phyloP scores from a whole-genome alignment of 2,888 invertebrate genomes.

The Tipula vernalis region DNA sequence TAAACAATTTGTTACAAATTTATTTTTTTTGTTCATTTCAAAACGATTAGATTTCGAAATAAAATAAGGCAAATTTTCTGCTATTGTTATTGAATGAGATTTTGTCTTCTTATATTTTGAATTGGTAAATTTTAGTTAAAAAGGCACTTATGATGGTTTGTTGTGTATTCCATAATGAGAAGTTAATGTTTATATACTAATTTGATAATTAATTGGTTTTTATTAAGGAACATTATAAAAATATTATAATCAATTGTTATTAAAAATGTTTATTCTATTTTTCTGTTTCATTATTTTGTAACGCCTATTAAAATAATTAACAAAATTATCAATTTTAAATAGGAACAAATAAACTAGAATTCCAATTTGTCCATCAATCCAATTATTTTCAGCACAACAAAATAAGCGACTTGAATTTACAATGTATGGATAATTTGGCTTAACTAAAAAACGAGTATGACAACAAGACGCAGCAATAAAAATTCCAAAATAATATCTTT shows the following conservation, averaged over 20 bases:
- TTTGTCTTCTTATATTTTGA: not conserved
- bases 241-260: not conserved
- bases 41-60: too few relatives aligned
- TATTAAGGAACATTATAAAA: not conserved
- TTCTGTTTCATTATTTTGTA: not conserved
- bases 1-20: not conserved
- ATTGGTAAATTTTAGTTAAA: not conserved
- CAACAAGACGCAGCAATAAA: not conserved
- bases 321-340: not conserved
- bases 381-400: not conserved
- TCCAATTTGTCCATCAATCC: not conserved
- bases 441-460: not conserved
- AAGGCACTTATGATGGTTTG: not conserved
- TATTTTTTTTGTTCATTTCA: not conserved
- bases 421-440: too few relatives aligned
- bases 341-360: not conserved
- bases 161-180: not conserved
- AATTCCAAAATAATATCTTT: not conserved
- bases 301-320: not conserved
- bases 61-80: not conserved
- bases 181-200: not conserved
- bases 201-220: not conserved
- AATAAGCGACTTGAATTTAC: too few relatives aligned
- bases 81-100: not conserved
- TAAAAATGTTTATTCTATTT: not conserved